These are phyloP conservation scores for Palythoa heliodiscus DNA, from an alignment of 92 coral and sea anemone species.

Conservation along the genomic window DNA sequence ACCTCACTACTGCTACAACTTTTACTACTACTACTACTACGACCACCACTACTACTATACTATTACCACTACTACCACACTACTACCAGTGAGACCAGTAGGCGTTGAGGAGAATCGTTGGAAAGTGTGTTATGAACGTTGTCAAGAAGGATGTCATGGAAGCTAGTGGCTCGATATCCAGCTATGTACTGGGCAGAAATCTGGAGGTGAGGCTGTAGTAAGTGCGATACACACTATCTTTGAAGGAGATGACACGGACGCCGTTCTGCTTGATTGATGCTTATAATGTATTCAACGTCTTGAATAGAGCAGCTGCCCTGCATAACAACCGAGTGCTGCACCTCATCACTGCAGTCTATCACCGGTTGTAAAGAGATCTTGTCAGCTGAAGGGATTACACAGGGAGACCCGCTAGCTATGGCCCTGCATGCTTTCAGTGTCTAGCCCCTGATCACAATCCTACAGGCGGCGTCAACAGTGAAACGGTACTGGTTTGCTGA, in stretches of 20 bases:
- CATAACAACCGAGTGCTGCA: conserved; percentile 21
- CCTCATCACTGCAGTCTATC: neutral
- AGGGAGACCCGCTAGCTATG: no score
- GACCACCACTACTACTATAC: no score
- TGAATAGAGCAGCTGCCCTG: conserved; percentile 16
- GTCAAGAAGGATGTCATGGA: neutral
- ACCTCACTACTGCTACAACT: no score
- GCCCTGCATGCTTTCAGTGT: no score
- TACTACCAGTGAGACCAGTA: no score
- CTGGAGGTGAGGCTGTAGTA: neutral
- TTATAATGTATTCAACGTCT: conserved; percentile 25
- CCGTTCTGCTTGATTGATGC: conserved; percentile 4
- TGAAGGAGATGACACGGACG: neutral
- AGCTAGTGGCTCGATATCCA: neutral
- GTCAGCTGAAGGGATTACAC: no score
- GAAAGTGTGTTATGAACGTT: neutral
- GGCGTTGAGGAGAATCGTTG: neutral
- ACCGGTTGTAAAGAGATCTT: no score
- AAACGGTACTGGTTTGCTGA: no score
- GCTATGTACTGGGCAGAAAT: neutral
- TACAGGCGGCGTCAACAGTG: no score
- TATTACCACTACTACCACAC: no score
- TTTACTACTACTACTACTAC: no score
- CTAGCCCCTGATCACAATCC: no score
- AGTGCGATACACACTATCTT: conserved; percentile 32